Evolutionary conservation across 2,113 vertebrate genomes (phyloP).

Genomic region (Ibidorhyncha struthersii): DNA sequence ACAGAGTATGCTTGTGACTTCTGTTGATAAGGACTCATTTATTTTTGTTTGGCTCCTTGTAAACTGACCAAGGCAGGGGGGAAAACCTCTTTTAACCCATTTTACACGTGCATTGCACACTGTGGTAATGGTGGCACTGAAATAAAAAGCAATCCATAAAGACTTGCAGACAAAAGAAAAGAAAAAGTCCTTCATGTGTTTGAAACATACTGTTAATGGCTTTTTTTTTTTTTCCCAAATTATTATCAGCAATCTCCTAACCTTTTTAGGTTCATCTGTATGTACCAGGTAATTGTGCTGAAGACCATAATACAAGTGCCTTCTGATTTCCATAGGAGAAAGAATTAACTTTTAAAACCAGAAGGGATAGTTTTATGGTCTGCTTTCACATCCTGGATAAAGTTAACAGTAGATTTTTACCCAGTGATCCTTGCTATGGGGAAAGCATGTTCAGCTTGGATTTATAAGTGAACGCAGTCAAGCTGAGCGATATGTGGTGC

Average conservation of each 20-base stretch:
- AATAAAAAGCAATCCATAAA: neutral
- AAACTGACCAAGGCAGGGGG: neutral
- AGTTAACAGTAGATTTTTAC: neutral
- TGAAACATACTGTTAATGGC: neutral
- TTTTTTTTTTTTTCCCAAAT: neutral
- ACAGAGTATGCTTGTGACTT: neutral
- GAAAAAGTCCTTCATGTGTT: neutral
- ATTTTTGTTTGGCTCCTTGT: neutral
- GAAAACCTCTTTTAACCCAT: neutral
- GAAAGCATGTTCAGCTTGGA: neutral
- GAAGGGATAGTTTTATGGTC: neutral
- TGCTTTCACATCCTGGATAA: neutral
- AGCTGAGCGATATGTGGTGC: neutral
- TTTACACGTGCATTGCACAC: neutral
- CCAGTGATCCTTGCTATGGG: neutral
- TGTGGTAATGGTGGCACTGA: neutral
- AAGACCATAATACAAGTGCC: neutral
- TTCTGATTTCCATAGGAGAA: neutral
- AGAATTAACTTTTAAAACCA: neutral
- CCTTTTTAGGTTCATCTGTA: accelerated
- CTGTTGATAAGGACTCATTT: neutral
- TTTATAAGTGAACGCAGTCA: neutral
- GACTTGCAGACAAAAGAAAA: neutral
- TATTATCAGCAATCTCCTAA: neutral
- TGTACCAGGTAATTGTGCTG: neutral